These are phyloP conservation scores for Pristis pectinata DNA, from an alignment of 2,797 vertebrate genomes.

Conservation along the genomic window DNA sequence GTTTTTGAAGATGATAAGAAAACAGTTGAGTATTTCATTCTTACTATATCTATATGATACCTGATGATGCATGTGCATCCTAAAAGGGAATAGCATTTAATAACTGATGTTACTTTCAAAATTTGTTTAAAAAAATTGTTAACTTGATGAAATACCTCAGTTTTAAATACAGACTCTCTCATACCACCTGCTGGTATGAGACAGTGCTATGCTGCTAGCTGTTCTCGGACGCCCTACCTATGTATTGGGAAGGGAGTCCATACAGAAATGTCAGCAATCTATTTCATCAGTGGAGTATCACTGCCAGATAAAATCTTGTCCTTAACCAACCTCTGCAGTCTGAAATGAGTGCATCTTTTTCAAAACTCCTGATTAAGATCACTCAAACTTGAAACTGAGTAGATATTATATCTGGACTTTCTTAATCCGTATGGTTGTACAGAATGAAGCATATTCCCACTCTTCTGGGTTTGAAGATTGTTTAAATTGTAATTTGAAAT, in stretches of 20 bases:
- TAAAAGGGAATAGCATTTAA: not conserved
- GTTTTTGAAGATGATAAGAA: constrained; percentile 70
- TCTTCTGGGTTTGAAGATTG: constrained; percentile 29
- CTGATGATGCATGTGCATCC: not conserved
- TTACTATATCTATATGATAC: not conserved
- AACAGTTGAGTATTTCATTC: constrained; percentile 58
- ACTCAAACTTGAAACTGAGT: not conserved
- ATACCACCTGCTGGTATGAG: not conserved
- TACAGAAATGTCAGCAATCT: not conserved
- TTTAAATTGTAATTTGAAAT: constrained; percentile 46
- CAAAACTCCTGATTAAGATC: not conserved
- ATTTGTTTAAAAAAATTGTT: not conserved
- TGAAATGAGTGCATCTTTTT: not conserved
- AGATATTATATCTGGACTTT: not conserved
- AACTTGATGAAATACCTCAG: not conserved
- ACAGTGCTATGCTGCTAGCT: not conserved
- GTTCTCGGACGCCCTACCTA: not conserved
- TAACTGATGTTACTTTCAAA: not conserved
- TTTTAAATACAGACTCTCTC: not conserved
- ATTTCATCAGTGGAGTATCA: not conserved
- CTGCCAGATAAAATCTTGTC: not conserved
- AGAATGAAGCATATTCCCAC: constrained; percentile 1
- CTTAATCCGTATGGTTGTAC: not conserved
- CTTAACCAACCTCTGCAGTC: not conserved
- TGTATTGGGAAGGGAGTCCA: not conserved